Evolutionary conservation across 1,140 invertebrate genomes (phyloP).

Genomic region (Oryctes rhinoceros): DNA sequence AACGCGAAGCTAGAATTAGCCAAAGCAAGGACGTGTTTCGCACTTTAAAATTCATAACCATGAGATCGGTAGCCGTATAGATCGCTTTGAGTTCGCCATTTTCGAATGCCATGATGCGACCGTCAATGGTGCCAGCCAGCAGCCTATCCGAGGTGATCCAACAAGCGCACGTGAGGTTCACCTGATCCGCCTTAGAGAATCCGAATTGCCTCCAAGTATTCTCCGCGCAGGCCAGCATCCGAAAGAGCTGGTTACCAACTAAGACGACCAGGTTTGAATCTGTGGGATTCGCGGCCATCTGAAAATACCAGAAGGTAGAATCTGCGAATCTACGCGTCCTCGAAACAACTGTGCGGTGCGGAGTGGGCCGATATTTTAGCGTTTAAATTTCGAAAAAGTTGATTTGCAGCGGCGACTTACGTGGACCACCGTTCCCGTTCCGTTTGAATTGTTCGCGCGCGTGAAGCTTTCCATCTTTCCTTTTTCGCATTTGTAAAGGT

Average conservation of each 20-base stretch:
- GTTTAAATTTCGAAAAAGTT: no score
- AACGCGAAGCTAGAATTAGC: no score
- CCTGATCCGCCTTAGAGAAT: conserved; percentile 81
- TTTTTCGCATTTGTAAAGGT: conserved; percentile 86
- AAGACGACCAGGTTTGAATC: conserved; percentile 79
- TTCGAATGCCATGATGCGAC: conserved; percentile 78
- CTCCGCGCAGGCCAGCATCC: conserved; percentile 82
- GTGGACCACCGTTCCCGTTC: conserved; percentile 63
- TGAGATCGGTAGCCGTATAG: conserved; percentile 66
- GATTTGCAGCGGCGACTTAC: conserved; percentile 46
- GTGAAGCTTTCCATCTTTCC: conserved; percentile 80
- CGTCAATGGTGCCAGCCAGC: conserved; percentile 77
- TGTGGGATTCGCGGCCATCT: conserved; percentile 78
- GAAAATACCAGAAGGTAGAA: conserved; percentile 42
- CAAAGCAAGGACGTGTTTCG: neutral
- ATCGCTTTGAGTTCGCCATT: conserved; percentile 78
- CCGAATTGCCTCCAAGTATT: conserved; percentile 83
- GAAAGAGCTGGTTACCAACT: conserved; percentile 76
- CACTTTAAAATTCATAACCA: conserved; percentile 54
- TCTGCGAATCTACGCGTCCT: no score
- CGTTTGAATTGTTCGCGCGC: conserved; percentile 73
- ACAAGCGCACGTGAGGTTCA: conserved; percentile 73
- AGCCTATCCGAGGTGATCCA: conserved; percentile 80
- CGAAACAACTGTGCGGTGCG: neutral
- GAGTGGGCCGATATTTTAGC: neutral